phyloP scores from a whole-genome alignment of 2,888 invertebrate species.

The Ryuthela nishihirai region DNA sequence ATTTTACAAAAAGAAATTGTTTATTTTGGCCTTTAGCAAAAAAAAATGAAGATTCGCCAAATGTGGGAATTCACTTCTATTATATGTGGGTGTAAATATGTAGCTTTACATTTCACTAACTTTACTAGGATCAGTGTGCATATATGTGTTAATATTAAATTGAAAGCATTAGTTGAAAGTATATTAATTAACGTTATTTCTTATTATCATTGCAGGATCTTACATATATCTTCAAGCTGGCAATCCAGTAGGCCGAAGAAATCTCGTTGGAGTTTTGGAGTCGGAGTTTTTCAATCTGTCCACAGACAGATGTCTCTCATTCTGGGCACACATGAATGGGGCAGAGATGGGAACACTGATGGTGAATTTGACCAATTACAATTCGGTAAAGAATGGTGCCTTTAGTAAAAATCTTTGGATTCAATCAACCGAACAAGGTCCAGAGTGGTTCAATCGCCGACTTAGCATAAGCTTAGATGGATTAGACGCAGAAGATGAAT shows the following conservation, averaged over 20 bases:
- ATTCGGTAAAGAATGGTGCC: not conserved
- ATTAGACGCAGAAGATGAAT: slow-evolving; percentile 16
- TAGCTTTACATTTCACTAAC: too few species aligned
- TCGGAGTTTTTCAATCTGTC: slow-evolving; percentile 34
- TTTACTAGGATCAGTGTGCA: too few species aligned
- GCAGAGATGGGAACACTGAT: slow-evolving; percentile 28
- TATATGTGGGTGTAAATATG: too few species aligned
- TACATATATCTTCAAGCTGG: slow-evolving; percentile 31
- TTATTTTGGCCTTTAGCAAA: too few species aligned
- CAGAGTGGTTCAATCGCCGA: slow-evolving; percentile 18
- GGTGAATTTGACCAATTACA: slow-evolving; percentile 18
- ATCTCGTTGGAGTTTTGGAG: slow-evolving; percentile 26
- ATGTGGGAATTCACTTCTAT: too few species aligned
- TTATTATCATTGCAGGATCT: slow-evolving; percentile 16
- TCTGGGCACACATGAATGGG: slow-evolving; percentile 38
- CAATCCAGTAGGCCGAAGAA: slow-evolving; percentile 10
- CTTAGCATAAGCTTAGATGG: slow-evolving; percentile 15
- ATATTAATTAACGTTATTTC: too few species aligned
- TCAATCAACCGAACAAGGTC: slow-evolving; percentile 17
- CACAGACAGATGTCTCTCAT: slow-evolving; percentile 29
- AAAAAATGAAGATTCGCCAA: too few species aligned
- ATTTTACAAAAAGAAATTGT: too few species aligned
- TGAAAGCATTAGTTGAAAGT: too few species aligned
- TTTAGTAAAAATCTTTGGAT: slow-evolving; percentile 1
- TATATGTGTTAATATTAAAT: too few species aligned